Conservation (phyloP, 2,888 invertebrate species). For the Ischnus inquisitorius region DNA sequence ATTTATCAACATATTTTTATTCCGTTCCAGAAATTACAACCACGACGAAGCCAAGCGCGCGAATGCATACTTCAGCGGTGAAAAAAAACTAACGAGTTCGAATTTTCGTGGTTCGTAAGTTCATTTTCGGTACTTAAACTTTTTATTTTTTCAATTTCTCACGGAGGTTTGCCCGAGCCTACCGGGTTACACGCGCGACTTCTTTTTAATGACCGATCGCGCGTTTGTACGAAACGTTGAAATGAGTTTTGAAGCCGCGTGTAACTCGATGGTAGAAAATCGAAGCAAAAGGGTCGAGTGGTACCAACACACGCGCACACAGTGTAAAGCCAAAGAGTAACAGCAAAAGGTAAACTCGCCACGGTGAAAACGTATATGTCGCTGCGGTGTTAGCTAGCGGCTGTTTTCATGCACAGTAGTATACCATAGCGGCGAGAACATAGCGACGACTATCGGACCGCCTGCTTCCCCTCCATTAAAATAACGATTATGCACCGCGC, state of each 20-base stretch:
- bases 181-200: slow-evolving; percentile 38
- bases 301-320: neutral
- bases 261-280: slow-evolving; percentile 20
- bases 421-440: neutral
- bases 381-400: slow-evolving; percentile 51
- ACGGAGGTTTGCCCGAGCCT: neutral
- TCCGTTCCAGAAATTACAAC: slow-evolving; percentile 1
- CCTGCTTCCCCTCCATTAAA: slow-evolving; percentile 83
- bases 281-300: slow-evolving; percentile 79
- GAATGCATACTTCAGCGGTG: neutral
- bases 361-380: slow-evolving; percentile 80
- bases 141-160: neutral
- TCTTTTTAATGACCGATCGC: slow-evolving; percentile 77
- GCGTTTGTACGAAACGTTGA: slow-evolving; percentile 57
- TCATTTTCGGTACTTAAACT: neutral
- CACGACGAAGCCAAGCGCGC: neutral
- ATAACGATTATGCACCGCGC: slow-evolving; percentile 81
- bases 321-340: slow-evolving; percentile 14
- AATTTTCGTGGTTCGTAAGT: neutral
- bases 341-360: slow-evolving; percentile 75
- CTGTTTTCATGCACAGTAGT: slow-evolving; percentile 22
- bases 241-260: slow-evolving; percentile 53
- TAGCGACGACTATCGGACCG: slow-evolving; percentile 70
- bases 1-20: neutral
- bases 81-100: slow-evolving; percentile 2